Percentiles rank a stretch among this genome's conserved stretches.
These are phyloP conservation scores for Augiades crinisus DNA, from an alignment of 2,888 invertebrate genomes.

Conservation along the genomic window DNA sequence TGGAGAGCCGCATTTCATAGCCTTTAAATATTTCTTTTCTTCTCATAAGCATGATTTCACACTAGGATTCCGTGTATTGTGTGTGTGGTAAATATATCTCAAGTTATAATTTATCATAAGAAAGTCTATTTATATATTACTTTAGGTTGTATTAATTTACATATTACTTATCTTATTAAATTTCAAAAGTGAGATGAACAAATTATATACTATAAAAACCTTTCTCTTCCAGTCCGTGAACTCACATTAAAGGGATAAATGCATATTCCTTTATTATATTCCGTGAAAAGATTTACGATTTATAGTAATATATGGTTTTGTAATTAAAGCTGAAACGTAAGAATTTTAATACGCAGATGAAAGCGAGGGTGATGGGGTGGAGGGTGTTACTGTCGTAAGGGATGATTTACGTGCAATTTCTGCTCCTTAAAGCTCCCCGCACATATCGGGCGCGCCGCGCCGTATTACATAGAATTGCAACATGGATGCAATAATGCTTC, in stretches of 20 bases:
- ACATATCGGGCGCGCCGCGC: background rate
- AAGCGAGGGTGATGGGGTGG: conserved; percentile 2
- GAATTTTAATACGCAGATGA: conserved; percentile 20
- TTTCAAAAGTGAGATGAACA: background rate
- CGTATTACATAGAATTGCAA: no score
- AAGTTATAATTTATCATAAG: no score
- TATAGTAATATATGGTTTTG: conserved; percentile 19
- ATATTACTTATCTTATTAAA: background rate
- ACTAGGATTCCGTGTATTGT: no score
- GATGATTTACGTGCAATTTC: conserved; percentile 25
- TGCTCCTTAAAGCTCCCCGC: background rate
- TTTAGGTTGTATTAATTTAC: no score
- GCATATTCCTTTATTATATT: background rate
- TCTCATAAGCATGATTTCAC: no score
- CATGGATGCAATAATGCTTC: no score
- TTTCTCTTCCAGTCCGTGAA: background rate
- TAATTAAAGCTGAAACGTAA: conserved; percentile 23
- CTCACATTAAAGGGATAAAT: conserved; percentile 1
- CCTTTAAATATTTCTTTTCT: no score
- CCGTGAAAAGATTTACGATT: conserved; percentile 19
- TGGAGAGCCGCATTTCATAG: no score
- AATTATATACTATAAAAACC: background rate
- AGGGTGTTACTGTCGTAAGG: conserved; percentile 16
- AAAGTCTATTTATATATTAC: no score
- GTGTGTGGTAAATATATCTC: no score